These are phyloP conservation scores for Caerostris darwini DNA, from an alignment of 1,140 invertebrate genomes.

Conservation along the genomic window DNA sequence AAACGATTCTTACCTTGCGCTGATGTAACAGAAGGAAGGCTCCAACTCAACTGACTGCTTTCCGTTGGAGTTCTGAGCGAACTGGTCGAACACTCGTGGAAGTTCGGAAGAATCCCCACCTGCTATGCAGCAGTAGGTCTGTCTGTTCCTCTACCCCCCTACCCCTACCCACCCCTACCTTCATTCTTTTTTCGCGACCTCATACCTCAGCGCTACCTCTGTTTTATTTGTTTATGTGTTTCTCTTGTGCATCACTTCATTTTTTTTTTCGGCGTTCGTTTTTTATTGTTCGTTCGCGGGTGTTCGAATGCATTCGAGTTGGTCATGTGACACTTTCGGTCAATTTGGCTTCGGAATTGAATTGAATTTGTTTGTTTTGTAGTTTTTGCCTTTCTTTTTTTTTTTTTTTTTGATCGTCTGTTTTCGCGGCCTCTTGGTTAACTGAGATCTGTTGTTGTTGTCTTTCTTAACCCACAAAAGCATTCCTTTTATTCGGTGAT, in stretches of 20 bases:
- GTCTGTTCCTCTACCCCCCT: not conserved
- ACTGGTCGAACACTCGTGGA: conserved; percentile 51
- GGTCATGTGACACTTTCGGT: conserved; percentile 50
- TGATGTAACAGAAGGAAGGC: conserved; percentile 35
- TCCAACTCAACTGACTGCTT: conserved; percentile 34
- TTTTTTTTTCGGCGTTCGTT: conserved; percentile 5
- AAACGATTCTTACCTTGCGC: conserved; percentile 47
- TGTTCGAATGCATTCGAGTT: not conserved
- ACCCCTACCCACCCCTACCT: not conserved
- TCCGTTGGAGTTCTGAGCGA: conserved; percentile 39
- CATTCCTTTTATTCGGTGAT: not conserved
- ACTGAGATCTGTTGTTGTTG: not conserved
- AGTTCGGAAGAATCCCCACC: conserved; percentile 43
- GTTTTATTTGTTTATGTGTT: conserved; percentile 59
- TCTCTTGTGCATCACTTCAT: not conserved
- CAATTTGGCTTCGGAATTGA: not conserved
- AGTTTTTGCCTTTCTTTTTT: not conserved
- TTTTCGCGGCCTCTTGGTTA: not conserved
- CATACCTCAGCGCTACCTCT: conserved; percentile 60
- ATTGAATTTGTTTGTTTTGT: not conserved
- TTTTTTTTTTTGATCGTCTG: not conserved
- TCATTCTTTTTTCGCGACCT: conserved; percentile 15
- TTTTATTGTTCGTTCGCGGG: not conserved
- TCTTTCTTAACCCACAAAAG: not conserved
- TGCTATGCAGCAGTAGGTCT: conserved; percentile 66